phyloP scores from a whole-genome alignment of 2,888 invertebrate genomes.

The Perizoma affinitatum region DNA sequence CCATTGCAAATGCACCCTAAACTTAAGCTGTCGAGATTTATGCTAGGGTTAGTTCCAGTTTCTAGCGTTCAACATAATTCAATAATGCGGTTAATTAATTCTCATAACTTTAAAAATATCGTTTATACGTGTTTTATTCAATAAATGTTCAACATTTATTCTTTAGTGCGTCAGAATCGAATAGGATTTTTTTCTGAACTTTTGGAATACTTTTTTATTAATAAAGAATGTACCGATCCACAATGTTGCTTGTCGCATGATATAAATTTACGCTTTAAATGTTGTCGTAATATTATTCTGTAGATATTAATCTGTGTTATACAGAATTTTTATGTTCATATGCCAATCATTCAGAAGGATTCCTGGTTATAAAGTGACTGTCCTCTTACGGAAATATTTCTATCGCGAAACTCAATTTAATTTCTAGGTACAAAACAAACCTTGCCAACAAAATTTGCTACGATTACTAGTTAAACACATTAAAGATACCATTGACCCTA shows the following conservation, averaged over 20 bases:
- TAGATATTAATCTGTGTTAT: conserved; percentile 3
- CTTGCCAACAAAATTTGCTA: too few relatives aligned
- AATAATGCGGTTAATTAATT: conserved; percentile 12
- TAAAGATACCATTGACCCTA: too few relatives aligned
- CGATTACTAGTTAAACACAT: too few relatives aligned
- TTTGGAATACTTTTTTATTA: not conserved
- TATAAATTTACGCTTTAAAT: conserved; percentile 48
- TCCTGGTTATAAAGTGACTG: not conserved
- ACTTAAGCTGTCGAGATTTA: conserved; percentile 35
- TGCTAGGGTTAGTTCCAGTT: conserved; percentile 28
- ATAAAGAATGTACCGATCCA: not conserved
- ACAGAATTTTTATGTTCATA: not conserved
- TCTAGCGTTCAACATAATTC: not conserved
- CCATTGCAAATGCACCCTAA: conserved; percentile 42
- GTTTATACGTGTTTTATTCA: not conserved
- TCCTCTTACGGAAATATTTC: too few relatives aligned
- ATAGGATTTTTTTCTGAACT: conserved; percentile 4
- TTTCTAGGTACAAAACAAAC: too few relatives aligned
- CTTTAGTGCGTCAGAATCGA: conserved; percentile 13
- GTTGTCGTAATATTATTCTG: conserved; percentile 36
- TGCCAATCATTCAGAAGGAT: not conserved
- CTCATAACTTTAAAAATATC: not conserved
- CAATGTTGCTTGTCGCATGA: conserved; percentile 53
- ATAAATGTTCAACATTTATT: too few relatives aligned
- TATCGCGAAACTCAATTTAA: too few relatives aligned